Evolutionary conservation across 2,797 vertebrate genomes (phyloP), one percentile per base, ranked within the genome.

Genomic region (Hydrocynus forskahlii): DNA sequence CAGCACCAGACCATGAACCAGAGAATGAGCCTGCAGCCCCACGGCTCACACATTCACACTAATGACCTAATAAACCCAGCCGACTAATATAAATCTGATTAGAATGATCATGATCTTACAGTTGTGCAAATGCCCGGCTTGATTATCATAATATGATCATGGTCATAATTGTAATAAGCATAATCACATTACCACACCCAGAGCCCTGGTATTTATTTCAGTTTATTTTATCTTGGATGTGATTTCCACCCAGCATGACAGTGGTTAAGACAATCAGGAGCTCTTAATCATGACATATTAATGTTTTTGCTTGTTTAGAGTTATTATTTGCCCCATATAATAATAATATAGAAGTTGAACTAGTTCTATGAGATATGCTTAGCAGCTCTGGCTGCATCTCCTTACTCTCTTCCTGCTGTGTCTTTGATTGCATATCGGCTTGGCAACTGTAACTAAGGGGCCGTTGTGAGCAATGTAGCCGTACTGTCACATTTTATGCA

Each of bases 71-170:
- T 38, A 19, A 63, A 12, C 63, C 23, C 13, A 2, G 12, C 23
- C 14, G 63, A 66, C 14, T 38, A 40, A 66, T 66, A 66, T 66
- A 19, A 66, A 66, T 66, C 63, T 66, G 63, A 66, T 66, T 66
- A 66, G 14, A 25, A 2, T 19, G 29, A 38, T 66, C 7, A 40
- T 40, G 7, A 40, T 66, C 25, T 1, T 9, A 16, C 25, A 35
- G 23, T 63, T 35, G n/a, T 38, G 63, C 19, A 40, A 38, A 66
- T 19, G 63, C 38, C 63, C 2, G 16, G 14, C 63, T 19, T 19
- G 29, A 66, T 66, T 38, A 66, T 38, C 29, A 8, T 66, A 40
- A 66, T 66, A 14, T 19, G 63, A 40, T 66, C 40, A 66, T 2
- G 7, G 16, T 38, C 29, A 25, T 25, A 62, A 62, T 16, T 35